phyloP scores from a whole-genome alignment of 64 coral and sea anemone species.

The Montipora cactus region DNA sequence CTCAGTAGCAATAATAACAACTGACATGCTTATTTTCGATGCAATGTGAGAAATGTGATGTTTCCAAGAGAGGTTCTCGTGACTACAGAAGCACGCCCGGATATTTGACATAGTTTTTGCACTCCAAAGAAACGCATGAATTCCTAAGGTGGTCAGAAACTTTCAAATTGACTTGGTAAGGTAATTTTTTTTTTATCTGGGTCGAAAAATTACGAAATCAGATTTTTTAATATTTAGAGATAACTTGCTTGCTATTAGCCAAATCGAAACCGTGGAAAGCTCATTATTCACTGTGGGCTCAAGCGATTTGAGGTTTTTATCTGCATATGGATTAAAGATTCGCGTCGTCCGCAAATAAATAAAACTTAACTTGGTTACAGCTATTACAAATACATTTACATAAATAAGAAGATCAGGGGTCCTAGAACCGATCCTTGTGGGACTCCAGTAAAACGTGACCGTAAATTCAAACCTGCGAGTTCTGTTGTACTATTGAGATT shows the following conservation, averaged over 20 bases:
- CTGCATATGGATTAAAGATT: background rate
- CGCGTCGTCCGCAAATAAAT: background rate
- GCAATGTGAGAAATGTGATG: background rate
- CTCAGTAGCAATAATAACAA: background rate
- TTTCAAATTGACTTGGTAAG: background rate
- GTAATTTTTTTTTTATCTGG: background rate
- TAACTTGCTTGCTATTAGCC: background rate
- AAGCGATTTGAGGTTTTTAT: background rate
- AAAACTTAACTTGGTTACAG: background rate
- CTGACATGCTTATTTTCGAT: background rate
- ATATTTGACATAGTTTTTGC: no score
- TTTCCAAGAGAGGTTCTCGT: background rate
- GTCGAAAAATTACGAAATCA: background rate
- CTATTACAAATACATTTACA: no score
- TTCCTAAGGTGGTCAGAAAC: background rate
- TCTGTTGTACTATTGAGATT: no score
- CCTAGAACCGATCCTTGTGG: background rate
- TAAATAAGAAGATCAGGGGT: background rate
- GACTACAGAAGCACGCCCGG: background rate
- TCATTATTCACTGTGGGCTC: background rate
- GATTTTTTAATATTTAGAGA: background rate
- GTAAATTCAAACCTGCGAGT: no score
- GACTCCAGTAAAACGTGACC: background rate
- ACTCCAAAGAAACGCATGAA: no score
- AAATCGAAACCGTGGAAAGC: background rate